Conservation (phyloP, 2,797 vertebrate genomes). For the Ispidina lecontei region DNA sequence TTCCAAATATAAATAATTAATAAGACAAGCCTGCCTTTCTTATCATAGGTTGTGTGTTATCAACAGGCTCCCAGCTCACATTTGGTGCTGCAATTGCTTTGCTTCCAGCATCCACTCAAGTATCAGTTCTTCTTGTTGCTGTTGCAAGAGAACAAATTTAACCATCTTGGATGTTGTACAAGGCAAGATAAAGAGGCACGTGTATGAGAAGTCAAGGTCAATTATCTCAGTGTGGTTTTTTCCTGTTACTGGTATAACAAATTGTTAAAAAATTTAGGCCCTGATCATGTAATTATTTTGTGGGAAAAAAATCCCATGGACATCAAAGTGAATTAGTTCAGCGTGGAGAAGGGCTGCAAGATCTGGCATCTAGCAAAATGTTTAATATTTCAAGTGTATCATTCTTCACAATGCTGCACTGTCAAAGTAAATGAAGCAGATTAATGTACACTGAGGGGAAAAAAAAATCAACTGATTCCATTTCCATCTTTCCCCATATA, state of each 20-base stretch:
- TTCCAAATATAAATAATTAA: conserved; percentile 56
- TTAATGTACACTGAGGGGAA: background rate
- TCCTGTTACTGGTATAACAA: conserved; percentile 11
- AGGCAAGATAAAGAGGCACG: background rate
- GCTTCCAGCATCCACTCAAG: conserved; percentile 12
- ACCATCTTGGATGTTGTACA: background rate
- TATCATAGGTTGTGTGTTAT: conserved; percentile 2
- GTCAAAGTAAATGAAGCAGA: conserved; percentile 49
- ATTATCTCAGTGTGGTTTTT: background rate
- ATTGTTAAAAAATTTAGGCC: background rate
- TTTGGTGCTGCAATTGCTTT: background rate
- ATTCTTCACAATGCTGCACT: conserved; percentile 29
- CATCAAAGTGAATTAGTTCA: conserved; percentile 49
- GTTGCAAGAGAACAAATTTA: background rate
- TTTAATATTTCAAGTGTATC: conserved; percentile 56
- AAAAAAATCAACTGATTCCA: conserved; percentile 7
- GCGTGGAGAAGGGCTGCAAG: background rate
- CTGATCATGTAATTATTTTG: conserved; percentile 41
- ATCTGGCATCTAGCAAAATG: conserved; percentile 15
- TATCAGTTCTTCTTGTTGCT: background rate
- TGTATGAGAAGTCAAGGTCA: conserved; percentile 35
- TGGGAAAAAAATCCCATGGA: conserved; percentile 6
- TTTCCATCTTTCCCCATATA: background rate
- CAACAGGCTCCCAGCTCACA: background rate
- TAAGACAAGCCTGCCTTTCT: conserved; percentile 26